Evolutionary conservation across 2,797 vertebrate genomes (phyloP).

Genomic region (Knipowitschia caucasica): DNA sequence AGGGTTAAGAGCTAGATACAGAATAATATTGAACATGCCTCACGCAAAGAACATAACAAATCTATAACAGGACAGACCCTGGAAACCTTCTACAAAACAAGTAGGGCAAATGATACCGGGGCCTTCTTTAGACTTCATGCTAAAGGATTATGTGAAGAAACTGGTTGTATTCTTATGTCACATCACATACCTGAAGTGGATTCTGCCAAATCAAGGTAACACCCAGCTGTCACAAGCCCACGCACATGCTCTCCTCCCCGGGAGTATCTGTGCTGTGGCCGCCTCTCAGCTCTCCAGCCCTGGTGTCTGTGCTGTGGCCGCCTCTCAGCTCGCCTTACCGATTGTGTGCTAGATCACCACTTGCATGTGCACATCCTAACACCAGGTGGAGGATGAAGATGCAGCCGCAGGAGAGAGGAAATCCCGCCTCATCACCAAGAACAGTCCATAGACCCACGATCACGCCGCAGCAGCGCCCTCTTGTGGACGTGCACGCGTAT

Average conservation of each 20-base stretch:
- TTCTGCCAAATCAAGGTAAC: conserved; percentile 64
- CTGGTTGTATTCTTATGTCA: too few species aligned
- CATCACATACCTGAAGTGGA: conserved; percentile 20
- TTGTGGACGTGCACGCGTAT: too few species aligned
- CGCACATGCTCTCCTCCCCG: conserved; percentile 47
- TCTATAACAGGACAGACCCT: too few species aligned
- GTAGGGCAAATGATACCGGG: too few species aligned
- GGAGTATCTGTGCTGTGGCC: neutral
- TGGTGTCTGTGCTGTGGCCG: neutral
- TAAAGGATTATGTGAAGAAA: too few species aligned
- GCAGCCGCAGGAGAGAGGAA: conserved; percentile 51
- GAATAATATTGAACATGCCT: too few species aligned
- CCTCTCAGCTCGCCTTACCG: neutral
- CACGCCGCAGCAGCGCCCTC: conserved; percentile 52
- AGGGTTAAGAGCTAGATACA: too few species aligned
- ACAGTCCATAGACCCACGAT: neutral
- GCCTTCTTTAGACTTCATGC: too few species aligned
- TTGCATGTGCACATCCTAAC: conserved; percentile 58
- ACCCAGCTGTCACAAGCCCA: conserved; percentile 61
- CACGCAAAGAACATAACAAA: too few species aligned
- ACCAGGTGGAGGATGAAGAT: conserved; percentile 36
- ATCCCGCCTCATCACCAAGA: conserved; percentile 55
- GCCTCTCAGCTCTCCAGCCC: conserved; percentile 6
- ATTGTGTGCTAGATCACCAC: neutral
- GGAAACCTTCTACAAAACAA: too few species aligned